Evolutionary conservation across 2,113 vertebrate genomes (phyloP), one percentile per base, ranked within the genome.

Genomic region (Pelusios castaneus): DNA sequence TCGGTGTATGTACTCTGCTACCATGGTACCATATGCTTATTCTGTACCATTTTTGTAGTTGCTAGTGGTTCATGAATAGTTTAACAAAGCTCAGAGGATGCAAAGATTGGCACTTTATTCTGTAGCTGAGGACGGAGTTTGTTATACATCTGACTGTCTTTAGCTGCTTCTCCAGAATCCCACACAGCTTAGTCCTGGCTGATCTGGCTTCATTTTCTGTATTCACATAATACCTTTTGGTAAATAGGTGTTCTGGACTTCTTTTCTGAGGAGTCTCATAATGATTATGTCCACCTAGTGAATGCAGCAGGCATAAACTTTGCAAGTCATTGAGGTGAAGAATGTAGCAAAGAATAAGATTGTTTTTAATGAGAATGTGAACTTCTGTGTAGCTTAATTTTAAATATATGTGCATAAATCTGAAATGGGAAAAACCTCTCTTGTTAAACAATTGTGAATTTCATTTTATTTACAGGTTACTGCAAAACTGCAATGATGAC

Each of bases 401-500:
- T 92, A 73, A 80, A 84, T 54, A 41, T 8, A 0, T 70, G 45
- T 93, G 24, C 3, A 3, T 82, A 8, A 47, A 27, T 29, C 1
- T 54, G 45, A 41, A 41, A 29, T 56, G 67, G 7, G 10, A 45
- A 31, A 60, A 89, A 4, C 31, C 2, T 2, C 8, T 31, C 1
- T 17, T 83, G 25, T 89, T 90, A 80, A 91, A 45, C 91, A 79
- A 86, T 52, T 91, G 70, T 85, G 31, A 3, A 51, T 93, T 96
- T 91, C 1, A 27, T 80, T 91, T 86, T 76, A 29, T 97, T 83
- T 84, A 45, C 85, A 99, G 99, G 95, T 97, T 99, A 84, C 97
- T 99, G 94, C 99, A 99, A 92, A 98, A 95, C 95, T 99, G 98
- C 95, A 97, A 27, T 8, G 99, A 99, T 29, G 99, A 99, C 97